Conservation (phyloP, 2,113 vertebrate species). For the Hydrolagus affinis region DNA sequence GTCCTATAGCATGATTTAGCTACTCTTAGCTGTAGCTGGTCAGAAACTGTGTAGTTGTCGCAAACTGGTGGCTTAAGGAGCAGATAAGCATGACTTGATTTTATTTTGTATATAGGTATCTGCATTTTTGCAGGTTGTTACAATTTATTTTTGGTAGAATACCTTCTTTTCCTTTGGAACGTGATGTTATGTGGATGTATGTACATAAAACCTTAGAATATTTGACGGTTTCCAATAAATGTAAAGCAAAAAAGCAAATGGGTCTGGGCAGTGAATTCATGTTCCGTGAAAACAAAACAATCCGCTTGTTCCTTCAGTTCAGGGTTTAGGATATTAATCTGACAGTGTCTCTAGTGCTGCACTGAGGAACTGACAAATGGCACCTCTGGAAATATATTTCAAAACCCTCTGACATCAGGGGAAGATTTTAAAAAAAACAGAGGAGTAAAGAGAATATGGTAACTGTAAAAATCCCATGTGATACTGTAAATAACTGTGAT, state of each 20-base stretch:
- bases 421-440: no score
- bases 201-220: background rate
- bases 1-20: background rate
- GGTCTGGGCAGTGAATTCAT: background rate
- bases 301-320: no score
- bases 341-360: no score
- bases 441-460: no score
- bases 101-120: slow-evolving; percentile 9
- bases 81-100: slow-evolving; percentile 12
- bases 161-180: background rate
- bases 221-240: slow-evolving; percentile 12
- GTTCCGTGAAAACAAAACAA: no score
- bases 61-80: background rate
- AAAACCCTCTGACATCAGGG: no score
- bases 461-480: no score
- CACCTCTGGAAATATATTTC: no score
- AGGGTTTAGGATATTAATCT: no score
- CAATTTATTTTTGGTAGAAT: background rate
- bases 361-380: no score
- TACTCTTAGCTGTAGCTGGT: slow-evolving; percentile 5
- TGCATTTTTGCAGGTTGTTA: slow-evolving; percentile 23
- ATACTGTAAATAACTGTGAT: no score
- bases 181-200: background rate
- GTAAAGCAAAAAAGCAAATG: slow-evolving; percentile 3
- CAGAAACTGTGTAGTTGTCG: background rate